Percentiles rank a stretch among this genome's conserved stretches.
Conservation (phyloP, 2,888 invertebrate species). For the Parapristionchus giblindavisi region DNA sequence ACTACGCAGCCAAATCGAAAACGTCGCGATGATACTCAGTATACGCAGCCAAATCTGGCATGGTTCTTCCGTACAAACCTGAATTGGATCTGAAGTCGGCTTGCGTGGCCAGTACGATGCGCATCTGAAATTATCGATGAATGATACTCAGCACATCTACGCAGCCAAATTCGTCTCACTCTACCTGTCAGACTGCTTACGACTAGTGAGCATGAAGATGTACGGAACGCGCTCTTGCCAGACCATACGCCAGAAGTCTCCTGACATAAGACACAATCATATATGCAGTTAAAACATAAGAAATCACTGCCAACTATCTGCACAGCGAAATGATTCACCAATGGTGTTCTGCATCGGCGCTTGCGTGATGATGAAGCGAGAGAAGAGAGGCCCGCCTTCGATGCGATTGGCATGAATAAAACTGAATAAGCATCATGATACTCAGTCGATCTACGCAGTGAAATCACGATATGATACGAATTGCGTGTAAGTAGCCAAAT, state of each 20-base stretch:
- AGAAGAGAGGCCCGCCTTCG: constrained; percentile 70
- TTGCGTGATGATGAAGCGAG: constrained; percentile 91
- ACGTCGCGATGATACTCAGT: too few species aligned
- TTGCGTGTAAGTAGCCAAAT: too few species aligned
- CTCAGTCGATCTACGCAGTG: too few species aligned
- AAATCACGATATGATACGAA: too few species aligned
- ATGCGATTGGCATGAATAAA: constrained; percentile 67
- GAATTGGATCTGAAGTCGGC: not conserved
- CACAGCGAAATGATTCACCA: too few species aligned
- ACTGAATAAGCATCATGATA: too few species aligned
- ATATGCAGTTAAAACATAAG: not conserved
- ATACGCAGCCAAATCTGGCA: too few species aligned
- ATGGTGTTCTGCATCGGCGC: constrained; percentile 84
- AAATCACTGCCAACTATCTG: constrained; percentile 4
- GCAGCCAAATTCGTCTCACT: not conserved
- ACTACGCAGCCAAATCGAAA: too few species aligned
- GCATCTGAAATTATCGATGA: constrained; percentile 37
- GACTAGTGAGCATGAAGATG: constrained; percentile 95
- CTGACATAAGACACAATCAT: constrained; percentile 66
- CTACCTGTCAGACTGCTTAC: constrained; percentile 47
- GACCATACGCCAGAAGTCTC: constrained; percentile 98
- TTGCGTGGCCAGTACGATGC: constrained; percentile 37
- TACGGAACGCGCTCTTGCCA: constrained; percentile 98
- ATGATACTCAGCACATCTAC: too few species aligned
- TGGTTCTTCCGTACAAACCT: not conserved